phyloP scores from a whole-genome alignment of 2,113 vertebrate genomes.

The Aegotheles bennettii region DNA sequence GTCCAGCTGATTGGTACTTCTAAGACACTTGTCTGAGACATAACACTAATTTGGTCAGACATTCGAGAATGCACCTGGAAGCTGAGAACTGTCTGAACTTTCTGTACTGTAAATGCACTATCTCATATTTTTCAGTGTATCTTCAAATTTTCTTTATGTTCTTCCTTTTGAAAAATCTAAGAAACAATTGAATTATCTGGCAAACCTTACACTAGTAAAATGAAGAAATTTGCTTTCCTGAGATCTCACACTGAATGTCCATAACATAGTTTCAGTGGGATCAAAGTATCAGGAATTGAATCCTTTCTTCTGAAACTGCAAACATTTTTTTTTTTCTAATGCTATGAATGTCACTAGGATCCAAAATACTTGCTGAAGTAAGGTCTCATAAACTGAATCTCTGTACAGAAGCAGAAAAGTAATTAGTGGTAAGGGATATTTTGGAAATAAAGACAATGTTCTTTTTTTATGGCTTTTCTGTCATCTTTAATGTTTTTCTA shows the following conservation, averaged over 20 bases:
- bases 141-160: neutral
- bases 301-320: neutral
- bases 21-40: neutral
- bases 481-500: neutral
- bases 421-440: neutral
- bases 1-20: neutral
- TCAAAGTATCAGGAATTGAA: neutral
- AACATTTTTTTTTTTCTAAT: neutral
- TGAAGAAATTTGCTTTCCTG: neutral
- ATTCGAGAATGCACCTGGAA: neutral
- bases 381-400: neutral
- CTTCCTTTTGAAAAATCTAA: neutral
- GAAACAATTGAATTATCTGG: neutral
- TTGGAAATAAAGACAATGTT: neutral
- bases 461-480: neutral
- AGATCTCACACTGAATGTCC: neutral
- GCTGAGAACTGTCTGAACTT: neutral
- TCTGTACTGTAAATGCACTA: neutral
- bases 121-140: neutral
- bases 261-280: neutral
- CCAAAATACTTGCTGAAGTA: neutral
- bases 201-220: neutral
- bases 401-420: neutral
- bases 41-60: neutral
- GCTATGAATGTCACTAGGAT: neutral